Base-by-base conservation (phyloP, 1,140 invertebrate species). In the Sycobia sp. region DNA sequence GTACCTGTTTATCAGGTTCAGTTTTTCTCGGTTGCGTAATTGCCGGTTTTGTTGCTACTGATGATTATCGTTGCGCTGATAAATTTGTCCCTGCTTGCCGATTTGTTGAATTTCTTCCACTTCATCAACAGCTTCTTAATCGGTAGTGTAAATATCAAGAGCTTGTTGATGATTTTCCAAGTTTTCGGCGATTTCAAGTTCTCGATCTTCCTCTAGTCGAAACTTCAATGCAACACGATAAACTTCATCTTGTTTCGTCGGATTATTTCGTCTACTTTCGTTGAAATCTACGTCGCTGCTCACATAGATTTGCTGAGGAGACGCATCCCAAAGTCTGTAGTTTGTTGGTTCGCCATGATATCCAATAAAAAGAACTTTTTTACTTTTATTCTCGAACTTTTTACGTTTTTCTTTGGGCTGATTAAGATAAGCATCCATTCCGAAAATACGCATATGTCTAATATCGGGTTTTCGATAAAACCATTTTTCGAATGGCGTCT, bases 391-490 rank as follows among this genome's bases (percentile, higher is more conserved):
- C n/a, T n/a, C n/a, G n/a, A n/a, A n/a, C n/a, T n/a, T n/a, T n/a
- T n/a, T n/a, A n/a, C n/a, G n/a, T 4, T 38, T 38, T 38, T 38
- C 34, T 38, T 10, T 38, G 3, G 34, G 34, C n/a, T 2, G 3
- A 38, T 38, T 3, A 3, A 38, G n/a, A 10, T 38, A 38, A 13
- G 34, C 34, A 38, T 38, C 9, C 3, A 2, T 10, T 10, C 34
- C 11, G 9, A 49, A 49, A 4, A 29, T 10, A 5, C 11, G 13
- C 13, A 49, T 29, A 29, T 49, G n/a, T n/a, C 29, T 49, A 4
- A 49, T 49, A 27, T 13, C n/a, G n/a, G 13, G 1, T 49, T 49
- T 80, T 73, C 27, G 69, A 75, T 57, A 47, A 47, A 23, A 50
- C 68, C 2, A 70, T 38, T n/a, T 2, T 27, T 49, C 46, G 14